Evolutionary conservation across 2,797 vertebrate species (phyloP).

Genomic region (Melanotaenia parkinsoni): DNA sequence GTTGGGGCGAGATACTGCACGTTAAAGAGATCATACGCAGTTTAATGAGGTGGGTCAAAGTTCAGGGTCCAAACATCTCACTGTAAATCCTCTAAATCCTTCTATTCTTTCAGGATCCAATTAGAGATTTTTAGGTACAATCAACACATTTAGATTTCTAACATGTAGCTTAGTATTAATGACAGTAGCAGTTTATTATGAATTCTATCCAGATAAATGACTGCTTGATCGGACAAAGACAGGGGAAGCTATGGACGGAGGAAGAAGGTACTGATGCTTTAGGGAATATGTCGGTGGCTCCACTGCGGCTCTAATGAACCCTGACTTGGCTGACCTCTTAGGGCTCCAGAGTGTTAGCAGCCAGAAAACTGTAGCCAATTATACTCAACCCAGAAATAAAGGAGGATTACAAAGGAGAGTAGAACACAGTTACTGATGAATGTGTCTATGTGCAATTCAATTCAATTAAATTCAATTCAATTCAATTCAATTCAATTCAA

Average conservation of each 20-base stretch:
- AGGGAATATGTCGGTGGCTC: slow-evolving; percentile 30
- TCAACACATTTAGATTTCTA: slow-evolving; percentile 5
- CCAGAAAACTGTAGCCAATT: slow-evolving; percentile 60
- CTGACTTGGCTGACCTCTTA: slow-evolving; percentile 61
- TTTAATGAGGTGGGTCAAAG: slow-evolving; percentile 31
- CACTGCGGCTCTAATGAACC: slow-evolving; percentile 63
- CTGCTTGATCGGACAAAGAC: slow-evolving; percentile 8
- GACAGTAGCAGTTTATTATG: background rate
- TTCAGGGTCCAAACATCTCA: slow-evolving; percentile 1
- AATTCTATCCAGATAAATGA: slow-evolving; percentile 1
- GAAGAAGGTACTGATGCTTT: slow-evolving; percentile 30
- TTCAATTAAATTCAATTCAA: background rate
- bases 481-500: too few species aligned
- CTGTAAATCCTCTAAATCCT: background rate
- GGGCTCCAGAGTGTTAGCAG: slow-evolving; percentile 33
- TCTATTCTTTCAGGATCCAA: background rate
- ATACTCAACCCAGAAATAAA: slow-evolving; percentile 31
- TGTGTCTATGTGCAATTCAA: slow-evolving; percentile 8
- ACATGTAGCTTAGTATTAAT: background rate
- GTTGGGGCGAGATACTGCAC: background rate
- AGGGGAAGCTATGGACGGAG: background rate
- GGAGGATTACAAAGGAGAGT: slow-evolving; percentile 27
- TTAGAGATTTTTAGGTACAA: background rate
- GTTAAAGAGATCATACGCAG: slow-evolving; percentile 8
- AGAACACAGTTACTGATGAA: slow-evolving; percentile 4